phyloP scores from a whole-genome alignment of 2,113 vertebrate genomes.

The Bubo bubo region DNA sequence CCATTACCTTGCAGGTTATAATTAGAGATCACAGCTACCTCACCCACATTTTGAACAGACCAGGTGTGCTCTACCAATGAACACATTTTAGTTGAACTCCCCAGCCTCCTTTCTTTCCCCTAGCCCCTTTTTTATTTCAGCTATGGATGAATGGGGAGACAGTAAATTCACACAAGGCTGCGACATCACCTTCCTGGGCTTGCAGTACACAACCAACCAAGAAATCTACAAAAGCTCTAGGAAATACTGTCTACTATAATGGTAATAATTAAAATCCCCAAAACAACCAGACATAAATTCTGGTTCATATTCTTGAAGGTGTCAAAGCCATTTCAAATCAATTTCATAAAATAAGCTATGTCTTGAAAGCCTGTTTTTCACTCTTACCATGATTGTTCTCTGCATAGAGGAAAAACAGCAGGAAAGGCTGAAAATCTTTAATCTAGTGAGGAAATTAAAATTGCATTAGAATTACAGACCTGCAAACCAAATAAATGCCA shows the following conservation, averaged over 20 bases:
- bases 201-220: not conserved
- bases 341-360: not conserved
- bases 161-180: not conserved
- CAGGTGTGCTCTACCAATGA: slow-evolving; percentile 31
- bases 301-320: not conserved
- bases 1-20: not conserved
- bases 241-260: not conserved
- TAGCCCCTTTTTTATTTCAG: not conserved
- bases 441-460: not conserved
- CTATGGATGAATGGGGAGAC: not conserved
- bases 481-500: not conserved
- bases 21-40: slow-evolving; percentile 33
- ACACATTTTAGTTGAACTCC: not conserved
- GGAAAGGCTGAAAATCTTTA: not conserved
- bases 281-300: not conserved
- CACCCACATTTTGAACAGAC: not conserved
- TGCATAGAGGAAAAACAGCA: not conserved
- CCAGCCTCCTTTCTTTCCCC: not conserved
- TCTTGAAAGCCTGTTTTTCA: not conserved
- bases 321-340: not conserved
- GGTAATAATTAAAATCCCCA: not conserved
- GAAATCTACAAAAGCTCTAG: not conserved
- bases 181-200: not conserved
- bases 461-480: not conserved
- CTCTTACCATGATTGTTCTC: not conserved